Evolutionary conservation across 2,113 vertebrate species (phyloP).

Genomic region (Nematolebias whitei): DNA sequence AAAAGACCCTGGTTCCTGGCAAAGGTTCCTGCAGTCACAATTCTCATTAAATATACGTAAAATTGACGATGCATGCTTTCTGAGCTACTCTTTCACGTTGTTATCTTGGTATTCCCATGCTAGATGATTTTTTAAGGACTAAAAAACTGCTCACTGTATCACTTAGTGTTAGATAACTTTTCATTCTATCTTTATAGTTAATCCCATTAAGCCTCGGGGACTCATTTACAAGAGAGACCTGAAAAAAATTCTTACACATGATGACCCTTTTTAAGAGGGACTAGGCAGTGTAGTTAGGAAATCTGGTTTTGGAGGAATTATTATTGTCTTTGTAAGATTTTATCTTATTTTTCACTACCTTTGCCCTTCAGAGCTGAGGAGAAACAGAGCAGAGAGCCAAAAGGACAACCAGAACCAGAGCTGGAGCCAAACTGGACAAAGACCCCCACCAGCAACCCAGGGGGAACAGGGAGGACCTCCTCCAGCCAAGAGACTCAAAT

Average conservation of each 20-base stretch:
- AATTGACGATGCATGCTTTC: neutral
- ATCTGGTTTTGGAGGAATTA: neutral
- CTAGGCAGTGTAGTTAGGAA: neutral
- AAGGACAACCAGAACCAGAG: constrained; percentile 60
- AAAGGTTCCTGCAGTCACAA: too few relatives aligned
- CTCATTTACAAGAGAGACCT: too few relatives aligned
- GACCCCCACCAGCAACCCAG: constrained; percentile 68
- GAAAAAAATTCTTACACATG: too few relatives aligned
- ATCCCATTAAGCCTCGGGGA: too few relatives aligned
- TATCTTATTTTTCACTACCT: constrained; percentile 12
- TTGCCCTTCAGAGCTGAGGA: constrained; percentile 84
- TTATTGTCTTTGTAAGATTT: neutral
- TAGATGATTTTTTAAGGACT: neutral
- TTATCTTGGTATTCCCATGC: neutral
- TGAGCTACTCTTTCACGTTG: neutral
- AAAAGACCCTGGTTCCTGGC: too few relatives aligned
- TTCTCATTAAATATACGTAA: neutral
- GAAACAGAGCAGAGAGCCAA: constrained; percentile 86
- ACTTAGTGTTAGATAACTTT: neutral
- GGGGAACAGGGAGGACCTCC: constrained; percentile 85
- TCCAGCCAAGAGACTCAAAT: constrained; percentile 95
- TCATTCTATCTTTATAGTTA: too few relatives aligned
- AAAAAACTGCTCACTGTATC: neutral
- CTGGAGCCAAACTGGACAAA: constrained; percentile 69
- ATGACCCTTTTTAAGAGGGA: too few relatives aligned